These are phyloP conservation scores for Numenius arquata DNA, from an alignment of 2,113 vertebrate species.

Conservation along the genomic window DNA sequence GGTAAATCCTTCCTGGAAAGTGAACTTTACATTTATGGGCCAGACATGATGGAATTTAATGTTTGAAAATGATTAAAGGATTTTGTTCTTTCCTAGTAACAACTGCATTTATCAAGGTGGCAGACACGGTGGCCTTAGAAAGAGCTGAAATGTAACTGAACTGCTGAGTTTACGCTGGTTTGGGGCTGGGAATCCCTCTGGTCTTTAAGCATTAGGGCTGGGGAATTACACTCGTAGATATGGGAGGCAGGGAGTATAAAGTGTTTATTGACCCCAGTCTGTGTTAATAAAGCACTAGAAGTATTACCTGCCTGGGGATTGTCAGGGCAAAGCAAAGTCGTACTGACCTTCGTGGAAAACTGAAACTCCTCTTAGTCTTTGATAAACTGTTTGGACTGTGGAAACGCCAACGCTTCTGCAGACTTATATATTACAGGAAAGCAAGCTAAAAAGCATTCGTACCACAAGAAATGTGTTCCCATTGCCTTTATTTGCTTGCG, in stretches of 20 bases:
- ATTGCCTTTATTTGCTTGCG: not conserved
- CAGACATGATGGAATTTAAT: slow-evolving; percentile 67
- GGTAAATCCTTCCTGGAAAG: slow-evolving; percentile 71
- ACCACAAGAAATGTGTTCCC: not conserved
- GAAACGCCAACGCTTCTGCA: not conserved
- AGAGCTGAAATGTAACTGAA: slow-evolving; percentile 46
- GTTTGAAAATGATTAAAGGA: slow-evolving; percentile 71
- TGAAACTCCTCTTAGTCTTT: not conserved
- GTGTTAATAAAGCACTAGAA: slow-evolving; percentile 44
- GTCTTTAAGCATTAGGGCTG: slow-evolving; percentile 33
- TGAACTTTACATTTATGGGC: slow-evolving; percentile 66
- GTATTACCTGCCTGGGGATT: slow-evolving; percentile 48
- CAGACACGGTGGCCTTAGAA: slow-evolving; percentile 56
- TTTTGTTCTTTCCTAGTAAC: slow-evolving; percentile 70
- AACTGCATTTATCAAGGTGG: slow-evolving; percentile 68
- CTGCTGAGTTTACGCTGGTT: slow-evolving; percentile 17
- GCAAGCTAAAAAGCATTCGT: not conserved
- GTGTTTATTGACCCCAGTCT: slow-evolving; percentile 64
- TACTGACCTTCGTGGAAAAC: slow-evolving; percentile 14
- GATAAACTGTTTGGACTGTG: slow-evolving; percentile 10
- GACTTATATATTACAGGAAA: not conserved
- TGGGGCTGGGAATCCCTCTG: slow-evolving; percentile 15
- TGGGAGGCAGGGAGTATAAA: slow-evolving; percentile 28
- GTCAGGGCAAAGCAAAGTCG: not conserved
- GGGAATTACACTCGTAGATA: slow-evolving; percentile 34